Evolutionary conservation across 2,888 invertebrate genomes (phyloP).

Genomic region (Apodemia duryi): DNA sequence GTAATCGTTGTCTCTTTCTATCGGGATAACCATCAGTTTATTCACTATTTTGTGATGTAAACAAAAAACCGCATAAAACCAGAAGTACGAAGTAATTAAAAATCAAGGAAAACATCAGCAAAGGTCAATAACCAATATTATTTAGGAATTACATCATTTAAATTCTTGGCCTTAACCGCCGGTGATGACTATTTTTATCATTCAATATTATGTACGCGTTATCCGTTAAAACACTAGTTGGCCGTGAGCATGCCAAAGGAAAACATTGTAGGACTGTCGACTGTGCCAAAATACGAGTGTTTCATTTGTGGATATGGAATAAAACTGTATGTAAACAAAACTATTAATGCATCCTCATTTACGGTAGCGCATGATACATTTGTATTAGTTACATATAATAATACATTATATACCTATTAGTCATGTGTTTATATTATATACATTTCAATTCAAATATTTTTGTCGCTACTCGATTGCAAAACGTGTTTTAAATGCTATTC

Average conservation of each 20-base stretch:
- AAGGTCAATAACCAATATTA: background rate
- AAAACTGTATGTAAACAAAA: slow-evolving; percentile 8
- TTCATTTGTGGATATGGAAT: slow-evolving; percentile 4
- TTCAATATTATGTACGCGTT: slow-evolving; percentile 48
- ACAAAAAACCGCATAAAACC: too few species aligned
- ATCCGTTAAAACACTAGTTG: slow-evolving; percentile 32
- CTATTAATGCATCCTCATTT: background rate
- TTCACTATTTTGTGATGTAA: too few species aligned
- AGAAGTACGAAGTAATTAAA: background rate
- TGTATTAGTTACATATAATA: background rate
- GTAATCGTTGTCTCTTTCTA: too few species aligned
- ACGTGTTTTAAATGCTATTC: too few species aligned
- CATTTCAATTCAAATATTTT: too few species aligned
- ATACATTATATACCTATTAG: background rate
- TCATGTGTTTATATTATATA: too few species aligned
- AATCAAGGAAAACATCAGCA: background rate
- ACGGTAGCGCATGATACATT: background rate
- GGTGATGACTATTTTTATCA: slow-evolving; percentile 54
- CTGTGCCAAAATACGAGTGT: slow-evolving; percentile 1
- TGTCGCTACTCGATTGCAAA: too few species aligned
- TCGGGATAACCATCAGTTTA: too few species aligned
- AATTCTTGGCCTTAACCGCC: slow-evolving; percentile 38
- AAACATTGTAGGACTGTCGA: slow-evolving; percentile 19
- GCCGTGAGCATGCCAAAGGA: slow-evolving; percentile 34
- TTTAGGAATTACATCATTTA: slow-evolving; percentile 12